Conservation (phyloP, 2,113 vertebrate genomes). For the Pluvialis apricaria region DNA sequence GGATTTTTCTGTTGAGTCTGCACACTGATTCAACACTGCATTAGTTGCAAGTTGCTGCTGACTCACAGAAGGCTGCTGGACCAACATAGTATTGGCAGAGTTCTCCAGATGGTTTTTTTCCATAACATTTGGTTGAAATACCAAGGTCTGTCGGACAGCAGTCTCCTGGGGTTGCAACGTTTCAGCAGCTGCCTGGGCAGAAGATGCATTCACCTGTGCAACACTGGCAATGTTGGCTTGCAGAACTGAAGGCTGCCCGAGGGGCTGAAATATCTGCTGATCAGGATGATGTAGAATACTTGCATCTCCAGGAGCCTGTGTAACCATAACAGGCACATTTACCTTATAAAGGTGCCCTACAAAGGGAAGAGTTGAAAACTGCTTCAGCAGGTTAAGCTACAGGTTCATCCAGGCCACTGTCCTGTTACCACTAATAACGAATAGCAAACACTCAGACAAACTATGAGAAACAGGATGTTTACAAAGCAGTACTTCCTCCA, state of each 20-base stretch:
- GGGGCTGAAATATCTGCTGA: constrained; percentile 71
- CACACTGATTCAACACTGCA: background rate
- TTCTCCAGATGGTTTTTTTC: background rate
- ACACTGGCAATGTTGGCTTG: background rate
- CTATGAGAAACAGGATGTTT: background rate
- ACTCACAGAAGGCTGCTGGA: constrained; percentile 11
- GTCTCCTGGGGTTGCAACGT: constrained; percentile 11
- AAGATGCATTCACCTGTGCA: constrained; percentile 18
- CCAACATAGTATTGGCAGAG: background rate
- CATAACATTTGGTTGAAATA: background rate
- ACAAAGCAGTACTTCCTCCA: background rate
- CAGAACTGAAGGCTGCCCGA: constrained; percentile 51
- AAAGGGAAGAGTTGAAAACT: background rate
- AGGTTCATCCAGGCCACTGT: background rate
- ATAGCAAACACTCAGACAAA: background rate
- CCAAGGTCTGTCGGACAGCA: background rate
- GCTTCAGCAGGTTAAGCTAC: background rate
- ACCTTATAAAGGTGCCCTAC: constrained; percentile 93
- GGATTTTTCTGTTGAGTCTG: background rate
- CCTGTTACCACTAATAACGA: background rate
- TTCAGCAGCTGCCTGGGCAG: constrained; percentile 35
- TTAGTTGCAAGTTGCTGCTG: constrained; percentile 19
- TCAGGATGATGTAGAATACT: constrained; percentile 64
- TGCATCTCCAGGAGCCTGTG: constrained; percentile 78
- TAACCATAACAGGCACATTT: constrained; percentile 90